A percentile compares a stretch with the other conserved stretches of the same genome.
These are phyloP conservation scores for Canis aureus DNA, from an alignment of 2,113 vertebrate genomes.

Conservation along the genomic window DNA sequence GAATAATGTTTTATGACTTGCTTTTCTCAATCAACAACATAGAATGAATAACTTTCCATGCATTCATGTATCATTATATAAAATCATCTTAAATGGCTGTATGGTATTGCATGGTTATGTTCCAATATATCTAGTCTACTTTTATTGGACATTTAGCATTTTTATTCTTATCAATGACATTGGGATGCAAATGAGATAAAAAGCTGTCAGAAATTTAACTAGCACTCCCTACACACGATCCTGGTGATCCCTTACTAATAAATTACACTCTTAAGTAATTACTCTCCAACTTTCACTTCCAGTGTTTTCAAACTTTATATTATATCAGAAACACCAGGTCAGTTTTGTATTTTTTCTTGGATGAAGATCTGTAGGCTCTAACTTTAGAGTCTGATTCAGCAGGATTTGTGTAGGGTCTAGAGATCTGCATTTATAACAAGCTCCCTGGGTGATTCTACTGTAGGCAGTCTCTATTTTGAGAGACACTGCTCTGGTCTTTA, in stretches of 20 bases:
- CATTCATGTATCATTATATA: background rate
- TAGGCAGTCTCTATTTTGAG: background rate
- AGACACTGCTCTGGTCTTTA: background rate
- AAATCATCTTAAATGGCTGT: background rate
- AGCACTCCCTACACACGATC: background rate
- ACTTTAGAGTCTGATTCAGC: background rate
- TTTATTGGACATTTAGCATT: background rate
- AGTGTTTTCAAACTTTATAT: background rate
- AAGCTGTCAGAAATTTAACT: background rate
- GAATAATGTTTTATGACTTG: background rate
- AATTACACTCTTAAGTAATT: background rate
- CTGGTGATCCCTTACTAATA: background rate
- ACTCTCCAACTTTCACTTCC: background rate
- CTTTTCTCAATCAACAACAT: constrained; percentile 15
- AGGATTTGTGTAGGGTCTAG: background rate
- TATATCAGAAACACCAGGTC: background rate
- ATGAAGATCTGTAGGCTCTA: background rate
- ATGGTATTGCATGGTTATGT: background rate
- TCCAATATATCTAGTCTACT: background rate
- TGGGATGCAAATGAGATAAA: background rate
- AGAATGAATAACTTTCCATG: background rate
- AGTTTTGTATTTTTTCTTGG: background rate
- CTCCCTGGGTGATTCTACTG: background rate
- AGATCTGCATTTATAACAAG: background rate
- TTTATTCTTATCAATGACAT: constrained; percentile 7